These are phyloP conservation scores for Ophion obscuratus DNA, from an alignment of 2,888 invertebrate species.

Conservation along the genomic window DNA sequence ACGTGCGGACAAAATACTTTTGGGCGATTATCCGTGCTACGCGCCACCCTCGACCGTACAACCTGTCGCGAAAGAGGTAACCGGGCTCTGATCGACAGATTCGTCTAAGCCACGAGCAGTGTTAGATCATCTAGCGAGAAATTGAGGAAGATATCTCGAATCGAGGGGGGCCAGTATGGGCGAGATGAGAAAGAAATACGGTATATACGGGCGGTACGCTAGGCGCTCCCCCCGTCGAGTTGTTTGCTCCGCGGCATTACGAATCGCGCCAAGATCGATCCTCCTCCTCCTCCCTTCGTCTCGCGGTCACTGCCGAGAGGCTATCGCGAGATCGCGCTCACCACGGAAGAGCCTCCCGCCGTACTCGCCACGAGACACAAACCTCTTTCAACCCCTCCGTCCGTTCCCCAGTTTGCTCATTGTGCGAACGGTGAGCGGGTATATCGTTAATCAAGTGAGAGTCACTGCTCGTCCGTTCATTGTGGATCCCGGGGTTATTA, in stretches of 20 bases:
- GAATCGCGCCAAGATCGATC: slow-evolving; percentile 56
- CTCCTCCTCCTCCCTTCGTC: slow-evolving; percentile 6
- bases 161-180: neutral
- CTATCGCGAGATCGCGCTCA: slow-evolving; percentile 44
- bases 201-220: slow-evolving; percentile 2
- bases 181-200: slow-evolving; percentile 4
- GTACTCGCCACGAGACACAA: slow-evolving; percentile 31
- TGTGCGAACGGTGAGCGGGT: slow-evolving; percentile 69
- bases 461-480: slow-evolving; percentile 80
- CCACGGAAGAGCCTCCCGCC: slow-evolving; percentile 49
- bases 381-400: slow-evolving; percentile 30
- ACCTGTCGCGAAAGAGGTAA: slow-evolving; percentile 22
- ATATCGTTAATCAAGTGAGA: slow-evolving; percentile 83
- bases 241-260: slow-evolving; percentile 33
- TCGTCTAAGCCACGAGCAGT: neutral
- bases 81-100: no score
- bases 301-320: neutral
- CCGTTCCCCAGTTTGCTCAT: slow-evolving; percentile 67
- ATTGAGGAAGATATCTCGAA: no score
- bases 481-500: slow-evolving; percentile 82
- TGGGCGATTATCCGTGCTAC: neutral
- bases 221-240: slow-evolving; percentile 39
- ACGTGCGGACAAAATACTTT: slow-evolving; percentile 7
- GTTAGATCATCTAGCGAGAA: no score
- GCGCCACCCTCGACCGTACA: slow-evolving; percentile 1